A percentile compares a stretch with the other conserved stretches of the same genome.
Conservation (phyloP, 2,113 vertebrate genomes). For the Pelmatolapia mariae region DNA sequence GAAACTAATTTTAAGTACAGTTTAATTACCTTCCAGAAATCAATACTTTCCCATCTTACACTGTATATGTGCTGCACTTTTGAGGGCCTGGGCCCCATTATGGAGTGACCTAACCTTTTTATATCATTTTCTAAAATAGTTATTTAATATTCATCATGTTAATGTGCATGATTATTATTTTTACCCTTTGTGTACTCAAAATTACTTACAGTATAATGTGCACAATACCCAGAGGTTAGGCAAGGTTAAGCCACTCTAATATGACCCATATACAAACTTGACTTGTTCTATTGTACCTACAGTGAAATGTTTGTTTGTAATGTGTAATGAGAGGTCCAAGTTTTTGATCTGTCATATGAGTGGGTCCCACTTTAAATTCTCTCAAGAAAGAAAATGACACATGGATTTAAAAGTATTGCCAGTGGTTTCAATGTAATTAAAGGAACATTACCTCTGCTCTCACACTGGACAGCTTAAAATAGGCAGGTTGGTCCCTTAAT, state of each 20-base stretch:
- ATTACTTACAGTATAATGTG: background rate
- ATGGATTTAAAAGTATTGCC: background rate
- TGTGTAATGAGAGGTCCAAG: rapidly evolving
- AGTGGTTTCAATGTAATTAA: background rate
- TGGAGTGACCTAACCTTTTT: background rate
- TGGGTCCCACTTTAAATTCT: background rate
- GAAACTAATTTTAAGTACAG: background rate
- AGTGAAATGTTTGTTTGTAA: background rate
- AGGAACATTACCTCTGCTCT: rapidly evolving
- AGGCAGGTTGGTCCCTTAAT: background rate
- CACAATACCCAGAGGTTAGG: background rate
- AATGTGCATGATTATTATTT: background rate
- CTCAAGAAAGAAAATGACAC: background rate
- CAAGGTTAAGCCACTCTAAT: background rate
- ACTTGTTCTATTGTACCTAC: background rate
- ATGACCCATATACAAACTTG: background rate
- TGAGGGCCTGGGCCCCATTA: background rate
- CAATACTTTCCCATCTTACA: background rate
- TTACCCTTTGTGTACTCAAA: background rate
- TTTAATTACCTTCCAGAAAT: background rate
- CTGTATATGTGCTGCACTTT: background rate
- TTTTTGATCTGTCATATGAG: background rate
- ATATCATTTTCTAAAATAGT: rapidly evolving
- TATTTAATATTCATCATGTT: background rate
- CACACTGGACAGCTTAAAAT: background rate